Evolutionary conservation across 2,797 vertebrate species (phyloP), one percentile per base, ranked within the genome.

Genomic region (Cirrhinus molitorella): DNA sequence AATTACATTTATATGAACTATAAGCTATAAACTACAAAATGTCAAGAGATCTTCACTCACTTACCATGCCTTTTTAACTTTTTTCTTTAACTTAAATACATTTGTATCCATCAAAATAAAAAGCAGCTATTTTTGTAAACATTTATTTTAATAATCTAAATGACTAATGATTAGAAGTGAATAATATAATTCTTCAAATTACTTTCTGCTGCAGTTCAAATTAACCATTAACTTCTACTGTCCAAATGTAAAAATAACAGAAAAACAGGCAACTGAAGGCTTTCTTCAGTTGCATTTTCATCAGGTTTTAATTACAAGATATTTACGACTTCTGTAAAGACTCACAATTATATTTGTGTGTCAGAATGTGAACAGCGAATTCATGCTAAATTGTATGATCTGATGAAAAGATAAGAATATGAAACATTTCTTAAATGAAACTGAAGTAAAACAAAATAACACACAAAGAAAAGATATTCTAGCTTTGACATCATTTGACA

Each of bases 141-240:
- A 37, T 55, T 73, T n/a, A 53, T 53, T 51, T 55, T 5, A n/a
- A 55, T 23, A 16, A 11, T 45, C 19, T 19, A 28, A 59, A 57
- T 74, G 0, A n/a, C 6, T 14, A n/a, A n/a, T n/a, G n/a, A n/a
- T n/a, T n/a, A n/a, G 11, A 23, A n/a, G 12, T 43, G 9, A 43
- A 59, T 43, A 43, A 13, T 57, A 25, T 3, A 43, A 11, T 7
- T 76, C 1, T 59, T 43, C 55, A 68, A 68, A 45, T 0, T 31
- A 43, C 40, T 55, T 55, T 40, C 47, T 73, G 51, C 12, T 45
- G 37, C 16, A 77, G 11, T 77, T 77, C 12, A 77, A n/a, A 45
- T 61, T 45, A 76, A 8, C 23, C 16, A 13, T 76, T 23, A 28
- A 61, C 8, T 40, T 34, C 4, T 55, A 6, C 12, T 40, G 25